Conservation (phyloP, 2,888 invertebrate genomes). For the Cenopis cana region DNA sequence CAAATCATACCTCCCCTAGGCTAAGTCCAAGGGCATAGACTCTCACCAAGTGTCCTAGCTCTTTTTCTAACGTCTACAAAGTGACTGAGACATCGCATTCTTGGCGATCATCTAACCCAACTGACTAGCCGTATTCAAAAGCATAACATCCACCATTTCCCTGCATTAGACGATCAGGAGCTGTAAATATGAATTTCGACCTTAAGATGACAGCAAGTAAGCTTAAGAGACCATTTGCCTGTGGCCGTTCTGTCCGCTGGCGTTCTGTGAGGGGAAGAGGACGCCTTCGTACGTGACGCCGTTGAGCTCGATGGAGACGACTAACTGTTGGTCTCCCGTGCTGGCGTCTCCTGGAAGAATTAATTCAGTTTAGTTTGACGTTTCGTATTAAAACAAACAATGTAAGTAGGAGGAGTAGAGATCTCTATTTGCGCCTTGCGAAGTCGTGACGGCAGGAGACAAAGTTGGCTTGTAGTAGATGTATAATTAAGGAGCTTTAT, state of each 20-base stretch:
- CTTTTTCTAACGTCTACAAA: not conserved
- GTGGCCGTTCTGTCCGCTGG: conserved; percentile 75
- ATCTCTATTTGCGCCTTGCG: not conserved
- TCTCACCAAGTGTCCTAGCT: conserved; percentile 1
- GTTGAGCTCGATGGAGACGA: conserved; percentile 98
- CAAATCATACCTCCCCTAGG: conserved; percentile 21
- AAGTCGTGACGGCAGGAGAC: not conserved
- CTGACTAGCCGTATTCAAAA: conserved; percentile 31
- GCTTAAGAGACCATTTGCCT: conserved; percentile 79
- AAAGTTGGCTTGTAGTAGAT: not conserved
- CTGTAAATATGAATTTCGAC: conserved; percentile 43
- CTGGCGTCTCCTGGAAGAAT: conserved; percentile 89
- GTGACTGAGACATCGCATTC: conserved; percentile 3
- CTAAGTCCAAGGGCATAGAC: not conserved
- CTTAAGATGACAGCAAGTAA: conserved; percentile 33
- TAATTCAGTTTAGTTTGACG: not conserved
- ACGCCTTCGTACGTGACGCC: conserved; percentile 98
- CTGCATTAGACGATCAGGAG: conserved; percentile 44
- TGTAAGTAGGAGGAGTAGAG: not conserved
- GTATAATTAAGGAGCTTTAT: no score
- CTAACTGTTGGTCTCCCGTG: conserved; percentile 94
- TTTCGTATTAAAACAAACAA: not conserved
- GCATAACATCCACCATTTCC: conserved; percentile 26
- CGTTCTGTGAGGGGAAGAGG: conserved; percentile 86
- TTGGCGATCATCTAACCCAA: conserved; percentile 21